Evolutionary conservation across 2,113 vertebrate genomes (phyloP), one percentile per base, ranked within the genome.

Genomic region (Mionectes macconnelli): DNA sequence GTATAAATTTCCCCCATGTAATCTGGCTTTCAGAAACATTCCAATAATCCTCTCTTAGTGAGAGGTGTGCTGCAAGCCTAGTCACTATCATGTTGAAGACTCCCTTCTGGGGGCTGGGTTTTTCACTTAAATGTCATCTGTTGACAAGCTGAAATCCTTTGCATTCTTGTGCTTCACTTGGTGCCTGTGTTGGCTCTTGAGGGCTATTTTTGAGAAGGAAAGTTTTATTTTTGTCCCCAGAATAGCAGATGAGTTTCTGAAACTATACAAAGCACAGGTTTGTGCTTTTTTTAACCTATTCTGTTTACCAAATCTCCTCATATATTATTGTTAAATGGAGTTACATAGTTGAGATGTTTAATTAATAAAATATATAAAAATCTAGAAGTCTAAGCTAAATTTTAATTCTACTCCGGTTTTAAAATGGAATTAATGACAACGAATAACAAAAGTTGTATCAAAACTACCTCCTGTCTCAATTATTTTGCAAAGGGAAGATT

Each of bases 181-280:
- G n/a, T 87, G 60, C 18, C 56, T 80, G 5, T 70, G 68, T 70
- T 90, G 68, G 33, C 63, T 94, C 76, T 94, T 66, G 33, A 87
- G 56, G 82, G 75, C 70, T 94, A 39, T 93, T 93, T 96, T 85
- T 85, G 67, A 35, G 84, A 73, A 73, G 31, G 37, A 82, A 90
- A 42, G 70, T 85, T 85, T 86, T 91, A 76, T 88, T 94, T 95
- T 93, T 90, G 25, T 87, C 37, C 66, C 17, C 25, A 73, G 63
- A 91, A 76, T 64, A 94, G 66, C 53, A 83, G 78, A 80, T 90
- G 82, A 87, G 67, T 79, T 82, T 73, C 39, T 82, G 45, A 67
- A 82, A 82, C 83, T 92, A 53, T 28, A 39, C 28, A 57, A 56
- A 76, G 31, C n/a, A 56, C 45, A 92, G 57, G 49, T 87, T 60